These are phyloP conservation scores for Sicus ferrugineus DNA, from an alignment of 2,888 invertebrate species.

Conservation along the genomic window DNA sequence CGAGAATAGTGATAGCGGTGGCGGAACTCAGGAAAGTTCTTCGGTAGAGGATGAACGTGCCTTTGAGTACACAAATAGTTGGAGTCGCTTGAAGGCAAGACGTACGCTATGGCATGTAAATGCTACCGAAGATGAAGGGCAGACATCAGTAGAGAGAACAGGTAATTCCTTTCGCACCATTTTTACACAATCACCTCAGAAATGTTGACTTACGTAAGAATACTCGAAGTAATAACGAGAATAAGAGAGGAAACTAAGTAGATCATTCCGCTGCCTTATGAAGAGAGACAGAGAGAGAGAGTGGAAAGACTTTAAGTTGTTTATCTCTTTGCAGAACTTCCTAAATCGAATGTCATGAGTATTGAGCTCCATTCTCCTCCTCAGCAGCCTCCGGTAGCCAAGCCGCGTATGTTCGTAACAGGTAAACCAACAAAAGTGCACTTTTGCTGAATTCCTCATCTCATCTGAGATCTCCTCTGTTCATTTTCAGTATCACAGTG, in stretches of 20 bases:
- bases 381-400: constrained; percentile 52
- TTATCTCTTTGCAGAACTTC: constrained; percentile 53
- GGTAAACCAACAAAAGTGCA: constrained; percentile 37
- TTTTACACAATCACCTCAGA: not conserved
- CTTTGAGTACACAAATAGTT: constrained; percentile 65
- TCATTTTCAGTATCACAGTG: not conserved
- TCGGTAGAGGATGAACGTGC: constrained; percentile 52
- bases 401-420: constrained; percentile 51
- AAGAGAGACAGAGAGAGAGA: too few species aligned
- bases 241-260: constrained; percentile 22
- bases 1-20: constrained; percentile 56
- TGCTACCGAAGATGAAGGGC: constrained; percentile 50
- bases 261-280: constrained; percentile 29
- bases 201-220: not conserved
- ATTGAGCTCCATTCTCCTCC: constrained; percentile 62
- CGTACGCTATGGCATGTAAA: constrained; percentile 60
- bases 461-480: not conserved
- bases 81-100: constrained; percentile 68
- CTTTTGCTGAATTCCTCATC: not conserved
- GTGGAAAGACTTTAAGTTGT: not conserved
- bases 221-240: not conserved
- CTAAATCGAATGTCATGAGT: constrained; percentile 63
- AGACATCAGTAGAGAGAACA: constrained; percentile 41
- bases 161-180: constrained; percentile 46
- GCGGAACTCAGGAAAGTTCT: constrained; percentile 56